Evolutionary conservation across 37 sponge, comb jelly and placozoan species (phyloP), one percentile per base, ranked within the genome.

Genomic region (Crambe crambe): DNA sequence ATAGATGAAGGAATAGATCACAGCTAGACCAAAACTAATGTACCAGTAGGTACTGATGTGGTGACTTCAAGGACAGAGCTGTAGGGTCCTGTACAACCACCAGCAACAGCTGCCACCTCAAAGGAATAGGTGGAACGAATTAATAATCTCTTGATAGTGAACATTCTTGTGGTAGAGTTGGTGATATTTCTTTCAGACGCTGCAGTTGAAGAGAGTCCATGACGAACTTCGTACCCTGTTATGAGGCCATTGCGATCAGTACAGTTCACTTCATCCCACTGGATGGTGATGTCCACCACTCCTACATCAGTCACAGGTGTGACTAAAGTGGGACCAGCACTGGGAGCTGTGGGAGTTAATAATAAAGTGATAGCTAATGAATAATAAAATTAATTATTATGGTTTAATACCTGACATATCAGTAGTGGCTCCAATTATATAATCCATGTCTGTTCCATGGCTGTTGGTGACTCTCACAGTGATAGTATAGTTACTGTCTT

Each of bases 191-290:
- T 22, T 15, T 34, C 18, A 35, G 59, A 38, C 23, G 76, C 39
- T 58, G n/a, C 35, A 26, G 25, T 58, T 51, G 54, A 41, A 22
- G 37, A 3, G 9, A 23, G 25, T 37, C 57, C 56, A 68, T 79
- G 68, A 15, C 56, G 32, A 25, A 81, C 73, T 39, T 32, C 32
- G 73, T 81, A 81, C 39, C 73, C 73, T 37, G 73, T 59, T 23
- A 81, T 81, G 18, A 36, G 73, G 27, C 82, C 42, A 40, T 81
- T 81, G 8, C 39, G 73, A 29, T 81, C 72, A 51, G 34, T 72
- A 58, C 82, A 81, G 44, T 56, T 42, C 2, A 81, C 82, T 62
- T 51, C 57, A 26, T 44, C 63, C 82, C 82, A 81, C 21, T 58
- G 21, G 44, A 81, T 38, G 30, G 65, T 72, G 47, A 81, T 30